Base-by-base conservation (phyloP, 1,140 invertebrate species). In the Drosophila mauritiana region DNA sequence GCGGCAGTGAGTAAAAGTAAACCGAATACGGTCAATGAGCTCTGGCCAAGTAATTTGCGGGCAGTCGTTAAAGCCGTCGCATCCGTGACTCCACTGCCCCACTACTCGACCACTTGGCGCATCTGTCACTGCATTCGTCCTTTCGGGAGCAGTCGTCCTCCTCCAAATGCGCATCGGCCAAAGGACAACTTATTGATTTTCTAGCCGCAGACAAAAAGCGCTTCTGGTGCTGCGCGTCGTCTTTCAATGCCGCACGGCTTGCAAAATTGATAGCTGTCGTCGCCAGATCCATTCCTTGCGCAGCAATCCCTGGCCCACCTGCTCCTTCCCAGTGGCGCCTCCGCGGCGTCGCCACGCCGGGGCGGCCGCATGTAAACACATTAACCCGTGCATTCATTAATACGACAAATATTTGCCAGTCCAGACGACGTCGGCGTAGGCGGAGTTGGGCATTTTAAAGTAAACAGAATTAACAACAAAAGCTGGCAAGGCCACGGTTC, bases 381-480 rank as follows among this genome's bases (percentile, higher is more conserved):
- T 89, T 88, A 80, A 89, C 80, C 84, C 68, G 85, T 84, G 77
- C 84, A 89, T 84, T 89, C 84, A 88, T 88, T 88, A 88, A 88
- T 88, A 80, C 63, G 64, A 61, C 84, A 88, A 88, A 88, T 88
- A 88, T 88, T 88, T 88, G 68, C 63, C 46, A 48, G 64, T 59
- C 84, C 84, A 79, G 73, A 76, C 37, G 37, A 52, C 55, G 31
- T 34, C 34, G 42, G 36, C 42, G 57, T 49, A 17, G 11, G 12
- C 25, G 69, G 49, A 61, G 75, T 72, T 79, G 81, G 80, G 57
- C 63, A 80, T 76, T 89, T 86, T 77, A 68, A 74, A 80, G 84
- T 76, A 88, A 88, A 88, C 86, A 88, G 83, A 89, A 88, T 88
- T 89, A 88, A 83, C 84, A 88, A 88, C 84, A 88, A 88, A 88